Evolutionary conservation across 37 sponge, comb jelly and placozoan genomes (phyloP).

Genomic region (Aplysina aerophoba): DNA sequence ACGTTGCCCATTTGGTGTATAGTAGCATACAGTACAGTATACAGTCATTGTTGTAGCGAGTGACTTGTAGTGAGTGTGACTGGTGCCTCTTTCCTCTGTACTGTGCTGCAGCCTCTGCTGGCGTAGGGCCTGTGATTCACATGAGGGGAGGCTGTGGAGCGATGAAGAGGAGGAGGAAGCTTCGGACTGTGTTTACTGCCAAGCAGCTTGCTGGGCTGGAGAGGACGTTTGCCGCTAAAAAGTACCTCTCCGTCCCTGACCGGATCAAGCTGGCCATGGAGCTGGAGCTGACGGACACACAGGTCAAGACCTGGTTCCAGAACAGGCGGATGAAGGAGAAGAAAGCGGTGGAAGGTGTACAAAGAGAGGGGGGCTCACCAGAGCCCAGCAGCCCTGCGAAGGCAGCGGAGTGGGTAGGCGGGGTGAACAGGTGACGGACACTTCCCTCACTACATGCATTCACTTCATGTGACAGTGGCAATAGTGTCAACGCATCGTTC

Average conservation of each 20-base stretch:
- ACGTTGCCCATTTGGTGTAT: too few species aligned
- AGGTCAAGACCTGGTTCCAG: conserved; percentile 98
- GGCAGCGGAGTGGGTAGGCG: too few species aligned
- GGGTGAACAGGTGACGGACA: too few species aligned
- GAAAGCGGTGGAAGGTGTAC: conserved; percentile 71
- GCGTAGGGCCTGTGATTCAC: neutral
- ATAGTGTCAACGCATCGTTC: too few species aligned
- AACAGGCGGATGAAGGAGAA: conserved; percentile 95
- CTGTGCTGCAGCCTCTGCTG: neutral
- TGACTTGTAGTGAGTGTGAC: too few species aligned
- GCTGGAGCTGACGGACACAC: conserved; percentile 90
- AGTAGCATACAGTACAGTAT: too few species aligned
- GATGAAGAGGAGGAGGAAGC: conserved; percentile 63
- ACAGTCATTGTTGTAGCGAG: too few species aligned
- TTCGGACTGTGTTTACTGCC: conserved; percentile 91
- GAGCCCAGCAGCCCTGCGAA: too few species aligned
- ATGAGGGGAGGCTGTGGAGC: neutral
- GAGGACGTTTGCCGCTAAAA: conserved; percentile 87
- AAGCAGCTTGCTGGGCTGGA: conserved; percentile 94
- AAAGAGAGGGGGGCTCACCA: too few species aligned
- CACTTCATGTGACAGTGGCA: too few species aligned
- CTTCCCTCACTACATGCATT: too few species aligned
- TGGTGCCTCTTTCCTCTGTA: too few species aligned
- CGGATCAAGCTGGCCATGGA: conserved; percentile 83
- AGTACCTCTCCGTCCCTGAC: conserved; percentile 95